These are phyloP conservation scores for Cotesia chilonis DNA, from an alignment of 1,140 invertebrate genomes.

Conservation along the genomic window DNA sequence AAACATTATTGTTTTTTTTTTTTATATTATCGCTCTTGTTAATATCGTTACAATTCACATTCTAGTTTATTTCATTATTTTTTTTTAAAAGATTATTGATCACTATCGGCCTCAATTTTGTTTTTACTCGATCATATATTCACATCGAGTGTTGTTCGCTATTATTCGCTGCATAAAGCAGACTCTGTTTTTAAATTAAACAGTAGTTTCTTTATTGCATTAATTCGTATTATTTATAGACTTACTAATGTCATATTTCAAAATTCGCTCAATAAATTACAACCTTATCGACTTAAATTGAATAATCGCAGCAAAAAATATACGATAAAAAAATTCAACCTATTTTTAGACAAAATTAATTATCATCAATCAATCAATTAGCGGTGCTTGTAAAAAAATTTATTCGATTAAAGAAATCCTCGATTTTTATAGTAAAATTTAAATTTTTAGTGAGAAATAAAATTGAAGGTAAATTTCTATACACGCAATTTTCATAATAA, in stretches of 20 bases:
- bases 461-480: no score
- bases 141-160: background rate
- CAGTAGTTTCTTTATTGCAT: conserved; percentile 6
- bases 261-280: no score
- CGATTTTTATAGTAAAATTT: no score
- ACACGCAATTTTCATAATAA: no score
- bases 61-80: background rate
- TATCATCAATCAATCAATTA: conserved; percentile 4
- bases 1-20: background rate
- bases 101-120: conserved; percentile 14
- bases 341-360: conserved; percentile 10
- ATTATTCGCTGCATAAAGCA: background rate
- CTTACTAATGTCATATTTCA: no score
- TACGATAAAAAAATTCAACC: background rate
- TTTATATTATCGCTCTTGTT: background rate
- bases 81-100: conserved; percentile 15
- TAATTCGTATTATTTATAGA: no score
- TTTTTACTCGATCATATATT: background rate
- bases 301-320: no score
- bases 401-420: no score
- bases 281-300: no score
- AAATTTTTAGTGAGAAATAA: no score
- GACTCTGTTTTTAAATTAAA: background rate
- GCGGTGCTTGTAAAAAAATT: background rate
- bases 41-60: no score